Percentiles rank a stretch among this genome's conserved stretches.
Conservation (phyloP, 2,888 invertebrate species). For the Cosmorhoe ocellata region DNA sequence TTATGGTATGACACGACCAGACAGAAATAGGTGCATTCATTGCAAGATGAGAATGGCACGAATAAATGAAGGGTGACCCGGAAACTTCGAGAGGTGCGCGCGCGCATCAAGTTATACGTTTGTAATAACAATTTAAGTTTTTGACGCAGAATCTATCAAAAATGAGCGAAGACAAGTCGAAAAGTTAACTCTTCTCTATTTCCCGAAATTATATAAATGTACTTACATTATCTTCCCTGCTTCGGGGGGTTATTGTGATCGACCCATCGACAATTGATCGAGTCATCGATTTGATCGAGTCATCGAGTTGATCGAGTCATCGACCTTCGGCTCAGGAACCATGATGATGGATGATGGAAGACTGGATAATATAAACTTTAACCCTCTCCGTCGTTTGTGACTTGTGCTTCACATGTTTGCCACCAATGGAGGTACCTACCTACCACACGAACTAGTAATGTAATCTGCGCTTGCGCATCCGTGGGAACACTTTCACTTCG, state of each 20-base stretch:
- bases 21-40: constrained; percentile 20
- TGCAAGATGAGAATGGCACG: constrained; percentile 43
- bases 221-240: too few relatives aligned
- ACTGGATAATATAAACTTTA: too few relatives aligned
- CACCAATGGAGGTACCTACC: neutral
- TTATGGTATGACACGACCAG: constrained; percentile 4
- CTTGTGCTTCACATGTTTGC: constrained; percentile 13
- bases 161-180: too few relatives aligned
- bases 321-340: too few relatives aligned
- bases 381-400: constrained; percentile 7
- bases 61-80: constrained; percentile 47
- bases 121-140: neutral
- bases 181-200: too few relatives aligned
- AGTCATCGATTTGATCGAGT: too few relatives aligned
- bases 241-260: too few relatives aligned
- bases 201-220: too few relatives aligned
- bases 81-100: constrained; percentile 37
- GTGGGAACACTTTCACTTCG: constrained; percentile 71
- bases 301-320: too few relatives aligned
- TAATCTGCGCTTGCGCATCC: constrained; percentile 43
- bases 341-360: too few relatives aligned
- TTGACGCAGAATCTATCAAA: too few relatives aligned
- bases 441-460: constrained; percentile 9
- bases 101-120: constrained; percentile 21
- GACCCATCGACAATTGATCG: too few relatives aligned